Base-by-base conservation (phyloP, 2,888 invertebrate genomes). In the Pterobdella sp. region DNA sequence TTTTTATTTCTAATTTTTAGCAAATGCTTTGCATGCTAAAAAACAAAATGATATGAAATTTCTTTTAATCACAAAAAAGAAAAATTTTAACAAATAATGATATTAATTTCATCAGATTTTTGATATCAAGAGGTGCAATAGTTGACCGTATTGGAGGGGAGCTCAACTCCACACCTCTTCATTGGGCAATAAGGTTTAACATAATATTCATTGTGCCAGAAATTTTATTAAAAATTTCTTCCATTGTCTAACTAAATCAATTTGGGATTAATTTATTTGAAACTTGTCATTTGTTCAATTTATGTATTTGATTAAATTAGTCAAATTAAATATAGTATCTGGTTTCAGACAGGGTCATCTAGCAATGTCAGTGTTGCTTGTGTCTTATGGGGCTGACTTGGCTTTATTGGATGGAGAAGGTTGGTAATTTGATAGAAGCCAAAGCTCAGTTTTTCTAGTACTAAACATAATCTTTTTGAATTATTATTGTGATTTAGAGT, bases 111-210 rank as follows among this genome's bases (percentile, higher is more conserved):
- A 56, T 52, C 78, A 85, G 84, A 80, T 94, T 90, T 85, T 90
- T 91, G 80, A 87, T 96, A 77, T 88, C 90, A 74, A 91, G 91
- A 81, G 94, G 92, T 70, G 92, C 92, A 26, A 87, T 89, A 75
- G 91, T 97, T 1, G 96, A 98, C 86, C 92, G 92, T 0, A 87
- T 96, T 74, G 98, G 98, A 42, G 98, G 98, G 36, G 95, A 96
- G 85, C 86, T 98, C 75, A 90, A 90, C 81, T 94, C 97, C 1
- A 96, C 97, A 22, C 96, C 98, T 29, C 86, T 98, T 77, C 97
- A 98, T 84, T 98, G 98, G 98, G 96, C 97, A 0, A 91, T 94
- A 74, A 88, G 95, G 87, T 88, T 42, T 18, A 7, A 14, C 42
- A 14, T 14, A 14, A 7, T 42, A 78, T 52, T 34, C 52, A 31